phyloP scores from a whole-genome alignment of 2,888 invertebrate genomes.

The Scaptomyza parva region DNA sequence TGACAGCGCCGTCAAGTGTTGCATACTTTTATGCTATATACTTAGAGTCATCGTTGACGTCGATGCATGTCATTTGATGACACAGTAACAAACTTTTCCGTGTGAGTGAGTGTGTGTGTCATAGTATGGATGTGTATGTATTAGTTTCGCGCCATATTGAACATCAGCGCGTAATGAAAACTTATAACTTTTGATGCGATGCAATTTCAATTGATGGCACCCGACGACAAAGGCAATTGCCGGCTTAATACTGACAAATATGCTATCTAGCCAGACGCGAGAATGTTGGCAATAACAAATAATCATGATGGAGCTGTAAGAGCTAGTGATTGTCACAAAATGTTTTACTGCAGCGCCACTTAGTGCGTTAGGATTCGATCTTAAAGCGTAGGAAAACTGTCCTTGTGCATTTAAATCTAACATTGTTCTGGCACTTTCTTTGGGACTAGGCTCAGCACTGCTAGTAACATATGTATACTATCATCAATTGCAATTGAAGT shows the following conservation, averaged over 20 bases:
- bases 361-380: slow-evolving; percentile 20
- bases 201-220: slow-evolving; percentile 78
- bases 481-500: slow-evolving; percentile 45
- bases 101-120: slow-evolving; percentile 25
- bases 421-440: slow-evolving; percentile 31
- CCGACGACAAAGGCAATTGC: slow-evolving; percentile 71
- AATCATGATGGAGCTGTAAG: slow-evolving; percentile 51
- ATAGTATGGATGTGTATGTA: slow-evolving; percentile 42
- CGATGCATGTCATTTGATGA: slow-evolving; percentile 77
- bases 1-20: slow-evolving; percentile 67
- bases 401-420: slow-evolving; percentile 23
- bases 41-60: slow-evolving; percentile 37
- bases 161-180: slow-evolving; percentile 75
- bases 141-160: slow-evolving; percentile 65
- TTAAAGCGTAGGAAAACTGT: slow-evolving; percentile 35
- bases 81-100: slow-evolving; percentile 69
- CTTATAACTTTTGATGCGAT: slow-evolving; percentile 79
- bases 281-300: slow-evolving; percentile 52
- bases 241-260: slow-evolving; percentile 65
- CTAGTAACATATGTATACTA: slow-evolving; percentile 65
- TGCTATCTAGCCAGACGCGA: slow-evolving; percentile 8
- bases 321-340: slow-evolving; percentile 50
- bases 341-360: slow-evolving; percentile 8
- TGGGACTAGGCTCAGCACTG: slow-evolving; percentile 44
- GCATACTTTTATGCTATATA: slow-evolving; percentile 65